Conservation (phyloP, 2,113 vertebrate species). For the Mesitornis unicolor region DNA sequence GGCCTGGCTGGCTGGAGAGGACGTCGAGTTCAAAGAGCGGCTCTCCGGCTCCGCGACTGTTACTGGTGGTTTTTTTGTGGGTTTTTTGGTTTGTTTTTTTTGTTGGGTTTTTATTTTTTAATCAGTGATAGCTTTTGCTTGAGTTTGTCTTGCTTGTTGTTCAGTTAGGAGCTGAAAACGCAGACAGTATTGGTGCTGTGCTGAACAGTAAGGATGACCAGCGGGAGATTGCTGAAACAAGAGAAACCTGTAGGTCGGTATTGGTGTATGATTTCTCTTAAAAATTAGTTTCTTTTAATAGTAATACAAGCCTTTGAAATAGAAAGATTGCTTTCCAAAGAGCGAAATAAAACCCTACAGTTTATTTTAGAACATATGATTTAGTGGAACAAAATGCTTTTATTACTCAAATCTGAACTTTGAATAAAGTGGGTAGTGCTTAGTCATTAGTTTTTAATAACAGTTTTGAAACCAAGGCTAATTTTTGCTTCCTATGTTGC, state of each 20-base stretch:
- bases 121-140: fast-evolving
- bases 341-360: fast-evolving
- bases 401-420: too few species aligned
- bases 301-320: fast-evolving
- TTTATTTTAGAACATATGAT: fast-evolving
- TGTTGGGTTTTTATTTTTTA: fast-evolving
- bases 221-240: slow-evolving; percentile 92
- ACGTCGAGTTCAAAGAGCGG: fast-evolving
- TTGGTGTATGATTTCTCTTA: fast-evolving
- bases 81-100: too few species aligned
- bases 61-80: too few species aligned
- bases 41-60: fast-evolving
- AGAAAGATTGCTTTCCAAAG: fast-evolving
- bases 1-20: neutral
- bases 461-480: neutral
- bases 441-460: neutral
- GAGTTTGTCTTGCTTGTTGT: neutral
- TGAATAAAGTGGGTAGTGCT: neutral
- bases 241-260: slow-evolving; percentile 88
- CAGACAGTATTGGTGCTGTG: slow-evolving; percentile 93
- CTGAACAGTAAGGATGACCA: slow-evolving; percentile 95
- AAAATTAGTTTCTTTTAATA: fast-evolving
- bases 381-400: fast-evolving
- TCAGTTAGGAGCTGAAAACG: slow-evolving; percentile 94
- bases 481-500: neutral